Evolutionary conservation across 2,797 vertebrate species (phyloP), one percentile per base, ranked within the genome.

Genomic region (Sebastes oblongus): DNA sequence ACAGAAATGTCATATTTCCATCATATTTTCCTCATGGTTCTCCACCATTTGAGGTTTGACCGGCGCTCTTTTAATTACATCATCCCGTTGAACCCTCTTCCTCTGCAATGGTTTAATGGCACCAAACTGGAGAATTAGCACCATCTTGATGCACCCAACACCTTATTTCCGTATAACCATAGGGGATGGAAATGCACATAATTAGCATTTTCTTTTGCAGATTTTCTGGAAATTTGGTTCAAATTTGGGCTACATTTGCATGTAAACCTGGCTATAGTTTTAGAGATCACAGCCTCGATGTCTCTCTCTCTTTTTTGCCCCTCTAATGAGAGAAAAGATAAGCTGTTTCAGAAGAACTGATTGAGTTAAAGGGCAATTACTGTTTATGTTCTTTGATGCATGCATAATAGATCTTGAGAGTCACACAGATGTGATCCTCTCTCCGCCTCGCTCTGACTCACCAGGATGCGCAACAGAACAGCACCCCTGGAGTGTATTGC

Each of bases 351-450:
- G 36, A 46, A 58, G 46, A 78, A 52, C 27, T 72, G 42, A 75
- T 65, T 66, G 72, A 76, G 25, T 77, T 61, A 56, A 27, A 42
- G 8, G 30, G 34, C 22, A 62, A 69, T 80, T 77, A 10, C 3
- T 61, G 60, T 67, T 80, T 13, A 59, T 66, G 16, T 61, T 75
- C 36, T 71, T 61, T 76, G 27, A 74, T 72, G 67, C 52, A 42
- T 74, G 61, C 14, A 59, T 79, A 75, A 82, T 60, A 54, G 78
- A 87, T 77, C 70, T 34, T 66, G 42, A 82, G 27, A 77, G 16
- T 64, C 24, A 54, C 27, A 59, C 73, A 66, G 54, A 76, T 69
- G 69, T 64, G 68, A 32, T 82, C 59, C 50, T 32, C 55, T 75
- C 32, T 46, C 55, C 50, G 8, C 27, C 9, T 79, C 34, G 32